phyloP scores from a whole-genome alignment of 2,888 invertebrate species.

The Pediacus dermestoides region DNA sequence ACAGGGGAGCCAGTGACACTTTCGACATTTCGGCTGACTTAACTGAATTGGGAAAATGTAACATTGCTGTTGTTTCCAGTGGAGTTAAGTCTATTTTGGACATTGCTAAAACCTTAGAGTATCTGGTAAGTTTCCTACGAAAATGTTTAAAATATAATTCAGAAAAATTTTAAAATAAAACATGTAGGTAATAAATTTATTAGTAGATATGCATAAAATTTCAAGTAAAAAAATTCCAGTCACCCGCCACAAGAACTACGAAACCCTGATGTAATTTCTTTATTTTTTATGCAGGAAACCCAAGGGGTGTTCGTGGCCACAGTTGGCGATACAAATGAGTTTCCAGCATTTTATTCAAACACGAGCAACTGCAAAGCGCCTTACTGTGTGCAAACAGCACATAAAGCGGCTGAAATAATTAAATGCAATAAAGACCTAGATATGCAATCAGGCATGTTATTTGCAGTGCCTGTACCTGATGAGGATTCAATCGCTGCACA shows the following conservation, averaged over 20 bases:
- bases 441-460: conserved; percentile 70
- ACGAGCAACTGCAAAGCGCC: conserved; percentile 72
- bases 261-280: conserved; percentile 13
- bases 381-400: conserved; percentile 59
- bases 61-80: conserved; percentile 88
- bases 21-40: conserved; percentile 95
- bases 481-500: conserved; percentile 60
- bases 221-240: too few relatives aligned
- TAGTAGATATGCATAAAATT: too few relatives aligned
- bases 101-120: conserved; percentile 90
- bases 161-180: too few relatives aligned
- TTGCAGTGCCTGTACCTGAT: conserved; percentile 88
- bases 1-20: conserved; percentile 79
- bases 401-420: conserved; percentile 73
- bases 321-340: conserved; percentile 65
- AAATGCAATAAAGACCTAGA: conserved; percentile 51
- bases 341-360: conserved; percentile 92
- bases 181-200: too few relatives aligned
- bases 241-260: too few relatives aligned
- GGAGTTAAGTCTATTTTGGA: conserved; percentile 98
- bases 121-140: conserved; percentile 71
- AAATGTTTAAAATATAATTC: too few relatives aligned
- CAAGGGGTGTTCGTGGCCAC: conserved; percentile 89
- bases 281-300: conserved; percentile 72
- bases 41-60: conserved; percentile 80